Base-by-base conservation (phyloP, 2,113 vertebrate genomes). In the Pseudorectes ferrugineus region DNA sequence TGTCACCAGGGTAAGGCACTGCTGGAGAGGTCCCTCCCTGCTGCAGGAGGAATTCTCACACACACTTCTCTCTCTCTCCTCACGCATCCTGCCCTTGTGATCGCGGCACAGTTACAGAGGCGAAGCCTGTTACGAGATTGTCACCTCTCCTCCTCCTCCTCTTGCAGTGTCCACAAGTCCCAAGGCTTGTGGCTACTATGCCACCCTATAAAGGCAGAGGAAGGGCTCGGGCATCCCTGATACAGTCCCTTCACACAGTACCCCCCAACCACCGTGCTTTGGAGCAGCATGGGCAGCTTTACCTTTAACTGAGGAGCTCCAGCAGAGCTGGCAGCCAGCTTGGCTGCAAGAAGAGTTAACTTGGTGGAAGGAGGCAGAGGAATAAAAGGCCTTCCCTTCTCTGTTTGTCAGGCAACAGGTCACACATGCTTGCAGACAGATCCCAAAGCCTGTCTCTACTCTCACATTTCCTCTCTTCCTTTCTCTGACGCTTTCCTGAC, bases 401-500 rank as follows among this genome's bases (percentile, higher is more conserved):
- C 72, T 0, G 0, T 93, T 90, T 90, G 88, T 80, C 92, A 93
- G 95, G 85, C 85, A 92, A 86, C 82, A 90, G 96, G 95, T 96
- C 95, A 91, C 82, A 75, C 88, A 25, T n/a, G 55, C 90, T 87
- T 83, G 79, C 93, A 96, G 90, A 86, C 90, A 84, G 92, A 96
- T 93, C 93, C 88, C 78, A 71, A 94, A 93, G 75, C 68, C 88
- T 72, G 90, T 75, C 95, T 93, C 82, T 85, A 6, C 82, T 94
- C 92, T 96, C 85, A 80, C n/a, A 61, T 92, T 94, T 86, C 92
- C 65, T 94, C 75, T 83, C 59, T 94, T 83, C 93, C 88, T 71
- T 85, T 95, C 82, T n/a, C 90, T 88, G 92, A 93, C 24, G 21
- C 85, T 96, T 95, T 79, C 89, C 91, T 96, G 93, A 97, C 95